A percentile compares a stretch with the other conserved stretches of the same genome.
Evolutionary conservation across 2,113 vertebrate genomes (phyloP).

Genomic region (Callorhinus ursinus): DNA sequence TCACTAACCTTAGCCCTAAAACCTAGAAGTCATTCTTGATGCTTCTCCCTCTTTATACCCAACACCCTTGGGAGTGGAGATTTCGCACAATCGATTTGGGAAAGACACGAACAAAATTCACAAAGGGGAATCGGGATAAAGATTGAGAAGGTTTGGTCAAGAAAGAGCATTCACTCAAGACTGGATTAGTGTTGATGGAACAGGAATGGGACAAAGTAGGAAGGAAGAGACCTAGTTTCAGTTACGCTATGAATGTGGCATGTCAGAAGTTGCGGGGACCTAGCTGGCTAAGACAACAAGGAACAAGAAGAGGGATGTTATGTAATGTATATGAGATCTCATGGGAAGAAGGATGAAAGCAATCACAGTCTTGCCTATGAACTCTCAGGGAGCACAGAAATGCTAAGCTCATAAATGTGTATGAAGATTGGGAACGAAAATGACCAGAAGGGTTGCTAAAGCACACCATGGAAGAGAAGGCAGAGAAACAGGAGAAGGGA

Average conservation of each 20-base stretch:
- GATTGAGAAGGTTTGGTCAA: not conserved
- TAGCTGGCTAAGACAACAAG: constrained; percentile 9
- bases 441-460: not conserved
- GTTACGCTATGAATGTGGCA: not conserved
- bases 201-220: not conserved
- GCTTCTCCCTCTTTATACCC: not conserved
- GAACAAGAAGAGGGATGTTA: not conserved
- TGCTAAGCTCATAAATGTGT: constrained; percentile 23
- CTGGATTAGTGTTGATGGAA: not conserved
- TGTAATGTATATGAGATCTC: not conserved
- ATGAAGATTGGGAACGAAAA: not conserved
- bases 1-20: not conserved
- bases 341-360: not conserved
- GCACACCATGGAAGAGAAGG: not conserved
- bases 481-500: constrained; percentile 3
- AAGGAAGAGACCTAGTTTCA: not conserved
- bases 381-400: not conserved
- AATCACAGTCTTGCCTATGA: not conserved
- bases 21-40: not conserved
- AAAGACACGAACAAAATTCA: not conserved
- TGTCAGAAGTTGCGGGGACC: not conserved
- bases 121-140: not conserved
- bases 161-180: not conserved
- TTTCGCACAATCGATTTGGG: not conserved
- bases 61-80: not conserved